Percentiles rank a stretch among this genome's conserved stretches.
phyloP scores from a whole-genome alignment of 2,797 vertebrate genomes.

The Synaphobranchus kaupii region DNA sequence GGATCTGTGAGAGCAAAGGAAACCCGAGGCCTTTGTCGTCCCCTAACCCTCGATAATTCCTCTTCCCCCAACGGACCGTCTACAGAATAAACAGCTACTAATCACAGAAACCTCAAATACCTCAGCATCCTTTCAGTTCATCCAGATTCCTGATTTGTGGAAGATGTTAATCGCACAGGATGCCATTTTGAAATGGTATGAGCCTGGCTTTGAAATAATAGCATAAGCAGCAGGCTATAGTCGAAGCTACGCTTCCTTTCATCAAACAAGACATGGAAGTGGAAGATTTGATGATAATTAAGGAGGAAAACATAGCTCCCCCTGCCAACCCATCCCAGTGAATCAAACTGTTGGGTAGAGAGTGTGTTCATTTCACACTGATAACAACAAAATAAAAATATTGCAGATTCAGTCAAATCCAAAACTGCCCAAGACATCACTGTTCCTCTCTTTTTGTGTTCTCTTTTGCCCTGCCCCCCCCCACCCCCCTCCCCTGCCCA shows the following conservation, averaged over 20 bases:
- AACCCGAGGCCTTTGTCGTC: constrained; percentile 34
- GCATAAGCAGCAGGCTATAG: background rate
- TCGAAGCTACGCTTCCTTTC: background rate
- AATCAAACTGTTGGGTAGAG: background rate
- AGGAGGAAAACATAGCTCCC: background rate
- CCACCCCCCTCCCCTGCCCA: background rate
- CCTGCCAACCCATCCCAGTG: background rate
- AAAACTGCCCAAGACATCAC: background rate
- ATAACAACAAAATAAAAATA: background rate
- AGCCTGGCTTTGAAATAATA: background rate
- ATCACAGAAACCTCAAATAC: constrained; percentile 5
- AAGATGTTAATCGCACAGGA: background rate
- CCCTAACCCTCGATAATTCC: constrained; percentile 19
- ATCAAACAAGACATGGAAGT: background rate
- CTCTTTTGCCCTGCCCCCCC: background rate
- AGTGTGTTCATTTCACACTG: background rate
- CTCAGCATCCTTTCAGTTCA: background rate
- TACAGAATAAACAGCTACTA: background rate
- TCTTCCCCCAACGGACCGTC: background rate
- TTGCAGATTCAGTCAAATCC: background rate
- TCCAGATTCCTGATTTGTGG: background rate
- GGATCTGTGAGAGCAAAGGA: constrained; percentile 36
- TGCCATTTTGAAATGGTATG: background rate
- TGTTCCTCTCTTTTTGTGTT: background rate
- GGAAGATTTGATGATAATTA: background rate